These are phyloP conservation scores for Chloroclystis v-ata DNA, from an alignment of 2,888 invertebrate genomes.

Conservation along the genomic window DNA sequence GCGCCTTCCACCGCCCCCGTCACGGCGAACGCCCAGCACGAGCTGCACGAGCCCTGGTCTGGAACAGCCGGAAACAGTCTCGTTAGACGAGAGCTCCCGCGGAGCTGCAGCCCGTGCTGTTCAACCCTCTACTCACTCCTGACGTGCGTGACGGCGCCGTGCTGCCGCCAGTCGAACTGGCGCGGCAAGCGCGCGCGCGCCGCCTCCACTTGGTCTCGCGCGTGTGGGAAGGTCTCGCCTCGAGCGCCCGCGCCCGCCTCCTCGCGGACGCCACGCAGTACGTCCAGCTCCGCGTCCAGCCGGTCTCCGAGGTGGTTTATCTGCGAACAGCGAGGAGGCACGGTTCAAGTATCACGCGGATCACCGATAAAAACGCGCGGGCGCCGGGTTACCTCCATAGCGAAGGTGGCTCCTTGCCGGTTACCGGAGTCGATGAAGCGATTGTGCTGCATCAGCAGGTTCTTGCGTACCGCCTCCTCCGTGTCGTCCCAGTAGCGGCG, in stretches of 20 bases:
- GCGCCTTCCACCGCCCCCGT: conserved; percentile 67
- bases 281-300: conserved; percentile 45
- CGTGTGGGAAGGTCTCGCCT: conserved; percentile 48
- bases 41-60: conserved; percentile 56
- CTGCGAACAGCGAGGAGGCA: conserved; percentile 5
- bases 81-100: too few species aligned
- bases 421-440: conserved; percentile 55
- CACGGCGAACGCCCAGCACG: conserved; percentile 71
- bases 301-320: conserved; percentile 54
- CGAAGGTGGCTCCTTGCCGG: conserved; percentile 55
- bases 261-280: conserved; percentile 40
- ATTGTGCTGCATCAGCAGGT: conserved; percentile 45
- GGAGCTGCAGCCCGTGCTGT: too few species aligned
- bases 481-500: conserved; percentile 48
- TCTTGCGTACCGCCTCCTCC: conserved; percentile 61
- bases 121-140: conserved; percentile 14
- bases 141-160: conserved; percentile 59
- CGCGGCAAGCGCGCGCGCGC: conserved; percentile 43
- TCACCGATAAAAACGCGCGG: background rate
- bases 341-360: background rate
- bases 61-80: conserved; percentile 24
- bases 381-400: conserved; percentile 30
- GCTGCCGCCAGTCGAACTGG: conserved; percentile 59
- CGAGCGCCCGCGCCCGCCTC: conserved; percentile 11
- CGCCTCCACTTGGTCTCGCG: conserved; percentile 34